Percentiles rank a stretch among this genome's conserved stretches.
Conservation (phyloP, 2,113 vertebrate species). For the Pterocles gutturalis region DNA sequence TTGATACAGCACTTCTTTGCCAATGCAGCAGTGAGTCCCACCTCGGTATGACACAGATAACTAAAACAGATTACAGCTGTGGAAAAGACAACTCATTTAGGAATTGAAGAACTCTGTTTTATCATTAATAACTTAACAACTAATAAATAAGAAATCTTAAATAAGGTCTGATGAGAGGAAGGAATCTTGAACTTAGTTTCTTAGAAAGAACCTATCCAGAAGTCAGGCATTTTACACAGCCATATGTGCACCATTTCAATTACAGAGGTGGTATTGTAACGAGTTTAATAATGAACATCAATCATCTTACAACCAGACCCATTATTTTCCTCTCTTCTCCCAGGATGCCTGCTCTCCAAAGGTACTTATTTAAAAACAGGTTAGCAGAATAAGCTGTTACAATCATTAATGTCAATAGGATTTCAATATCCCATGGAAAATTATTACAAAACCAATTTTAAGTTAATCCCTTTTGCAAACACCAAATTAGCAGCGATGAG, state of each 20-base stretch:
- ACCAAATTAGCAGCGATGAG: neutral
- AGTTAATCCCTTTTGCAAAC: neutral
- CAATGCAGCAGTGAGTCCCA: neutral
- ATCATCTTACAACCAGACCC: neutral
- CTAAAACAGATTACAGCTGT: constrained; percentile 26
- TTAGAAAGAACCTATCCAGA: neutral
- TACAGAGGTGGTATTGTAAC: neutral
- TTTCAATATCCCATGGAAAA: neutral
- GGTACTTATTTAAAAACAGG: neutral
- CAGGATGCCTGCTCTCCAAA: neutral
- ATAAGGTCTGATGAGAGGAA: neutral
- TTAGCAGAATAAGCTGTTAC: neutral
- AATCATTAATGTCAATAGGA: neutral
- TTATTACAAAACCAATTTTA: neutral
- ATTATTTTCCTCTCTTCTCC: neutral
- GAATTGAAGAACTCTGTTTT: neutral
- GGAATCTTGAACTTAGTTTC: neutral
- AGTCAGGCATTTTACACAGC: neutral
- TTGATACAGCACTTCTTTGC: neutral
- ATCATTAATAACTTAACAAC: neutral
- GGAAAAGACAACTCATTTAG: constrained; percentile 4
- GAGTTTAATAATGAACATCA: neutral
- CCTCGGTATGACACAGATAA: neutral
- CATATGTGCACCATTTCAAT: neutral
- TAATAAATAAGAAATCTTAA: constrained; percentile 19